Base-by-base conservation (phyloP, 2,113 vertebrate species). In the Argyrosomus japonicus region DNA sequence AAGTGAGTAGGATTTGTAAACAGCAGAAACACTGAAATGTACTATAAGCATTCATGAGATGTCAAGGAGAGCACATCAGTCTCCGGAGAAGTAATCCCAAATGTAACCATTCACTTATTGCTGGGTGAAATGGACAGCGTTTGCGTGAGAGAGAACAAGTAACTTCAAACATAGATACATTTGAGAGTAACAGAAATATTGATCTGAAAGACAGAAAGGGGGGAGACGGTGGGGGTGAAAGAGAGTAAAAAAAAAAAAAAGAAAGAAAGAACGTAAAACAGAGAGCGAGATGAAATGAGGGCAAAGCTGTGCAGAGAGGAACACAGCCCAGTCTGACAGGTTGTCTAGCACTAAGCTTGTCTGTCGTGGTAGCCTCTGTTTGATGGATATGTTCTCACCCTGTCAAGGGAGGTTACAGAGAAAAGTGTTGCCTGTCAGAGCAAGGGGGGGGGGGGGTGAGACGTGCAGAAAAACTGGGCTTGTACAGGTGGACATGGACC, bases 301-400 rank as follows among this genome's bases (percentile, higher is more conserved):
- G 79, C 84, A 87, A 86, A 87, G 79, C 78, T 72, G 79, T 73
- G 81, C 79, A 65, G 82, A 81, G 79, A 78, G 83, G 51, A 82
- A 85, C 82, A 84, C 74, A 85, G 77, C 81, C 75, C 40, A 7
- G 74, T 84, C 77, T 90, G 92, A 94, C 93, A 90, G 87, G 83
- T 79, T 87, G 92, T 92, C 93, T 93, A 51, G 84, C 90, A 77
- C 84, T 69, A 58, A 51, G 62, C 88, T 68, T 89, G 91, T 93
- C 90, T 88, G 90, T 90, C 85, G 81, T 75, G 5, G 82, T 84
- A 77, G 84, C 83, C 72, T 60, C 73, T 14, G 65, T 79, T 89
- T 94, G 91, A 93, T 92, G 88, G 93, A 95, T 89, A 79, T 82
- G 89, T 91, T 93, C 91, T 92, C 90, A 85, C 87, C 87, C 86